phyloP scores from a whole-genome alignment of 2,113 vertebrate species.

The Carassius auratus region DNA sequence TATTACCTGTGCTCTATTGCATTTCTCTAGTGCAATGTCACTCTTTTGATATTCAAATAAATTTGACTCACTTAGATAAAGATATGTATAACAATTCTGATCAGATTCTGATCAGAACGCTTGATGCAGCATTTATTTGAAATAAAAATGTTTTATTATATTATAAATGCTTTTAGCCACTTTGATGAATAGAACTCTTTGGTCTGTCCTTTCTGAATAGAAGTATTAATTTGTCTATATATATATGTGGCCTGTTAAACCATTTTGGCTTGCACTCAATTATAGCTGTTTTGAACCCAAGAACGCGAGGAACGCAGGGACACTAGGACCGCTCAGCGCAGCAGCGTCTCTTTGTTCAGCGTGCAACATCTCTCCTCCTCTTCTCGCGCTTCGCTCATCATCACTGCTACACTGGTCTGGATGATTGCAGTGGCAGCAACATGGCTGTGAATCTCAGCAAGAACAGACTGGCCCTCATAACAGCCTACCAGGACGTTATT shows the following conservation, averaged over 20 bases:
- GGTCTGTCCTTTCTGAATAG: too few species aligned
- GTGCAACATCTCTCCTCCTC: conserved; percentile 36
- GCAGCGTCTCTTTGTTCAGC: conserved; percentile 40
- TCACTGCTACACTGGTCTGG: conserved; percentile 66
- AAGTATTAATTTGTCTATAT: too few species aligned
- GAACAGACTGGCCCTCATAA: conserved; percentile 79
- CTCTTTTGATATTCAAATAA: neutral
- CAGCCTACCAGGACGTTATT: conserved; percentile 82
- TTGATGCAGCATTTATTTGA: neutral
- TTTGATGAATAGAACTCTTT: too few species aligned
- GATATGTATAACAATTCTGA: too few species aligned
- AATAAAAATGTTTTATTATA: neutral
- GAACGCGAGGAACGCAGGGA: neutral
- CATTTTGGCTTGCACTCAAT: too few species aligned
- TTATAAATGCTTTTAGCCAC: too few species aligned
- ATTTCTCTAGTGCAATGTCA: neutral
- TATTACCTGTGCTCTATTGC: neutral
- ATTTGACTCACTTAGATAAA: neutral
- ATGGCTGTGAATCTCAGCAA: conserved; percentile 83
- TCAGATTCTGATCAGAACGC: too few species aligned
- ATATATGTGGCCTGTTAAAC: too few species aligned
- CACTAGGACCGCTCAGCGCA: conserved; percentile 59
- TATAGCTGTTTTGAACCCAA: too few species aligned
- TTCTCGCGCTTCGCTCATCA: conserved; percentile 57
- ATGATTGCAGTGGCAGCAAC: conserved; percentile 72